Evolutionary conservation across 2,113 vertebrate genomes (phyloP), one percentile per base, ranked within the genome.

Genomic region (Pseudorectes ferrugineus): DNA sequence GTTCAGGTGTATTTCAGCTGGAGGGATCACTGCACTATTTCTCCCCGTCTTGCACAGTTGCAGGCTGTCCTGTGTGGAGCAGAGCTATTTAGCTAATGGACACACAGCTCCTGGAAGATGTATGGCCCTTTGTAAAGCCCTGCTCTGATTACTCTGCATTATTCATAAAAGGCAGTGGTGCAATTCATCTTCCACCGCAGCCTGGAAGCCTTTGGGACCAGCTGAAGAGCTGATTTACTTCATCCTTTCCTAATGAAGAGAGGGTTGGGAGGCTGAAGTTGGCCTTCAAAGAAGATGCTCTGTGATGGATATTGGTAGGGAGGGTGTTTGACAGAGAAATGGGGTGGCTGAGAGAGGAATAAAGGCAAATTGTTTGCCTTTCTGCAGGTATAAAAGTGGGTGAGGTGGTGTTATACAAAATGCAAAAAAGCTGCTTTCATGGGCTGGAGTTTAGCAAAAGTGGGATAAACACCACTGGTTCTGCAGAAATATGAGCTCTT

Each of bases 71-170:
- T 49, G 65, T 17, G 61, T 28, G 16, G 16, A 72, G 77, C 80
- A 75, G 36, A 24, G 86, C 66, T 87, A 5, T 85, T 94, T 66
- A 73, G 89, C 49, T 94, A 92, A 95, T 88, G 93, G 70, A 42
- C 84, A 13, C 12, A 1, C 10, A 48, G 52, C 14, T 54, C 81
- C 31, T 51, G 40, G 91, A 92, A 89, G 93, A 86, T 26, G 33
- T 31, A 87, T 70, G 71, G 87, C 42, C 10, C 87, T 95, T 62
- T 49, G 77, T 76, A 36, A 89, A 92, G 92, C 14, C 49, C 65
- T 66, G 6, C 52, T 49, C 5, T 25, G 70, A 36, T 66, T 66
- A 4, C 49, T 73, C 61, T 62, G 84, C 91, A 52, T 82, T 78
- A 51, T 42, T 82, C 84, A 17, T 65, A 76, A 72, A 58, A 91